Conservation (phyloP, 2,888 invertebrate genomes). For the Coleophora deauratella region DNA sequence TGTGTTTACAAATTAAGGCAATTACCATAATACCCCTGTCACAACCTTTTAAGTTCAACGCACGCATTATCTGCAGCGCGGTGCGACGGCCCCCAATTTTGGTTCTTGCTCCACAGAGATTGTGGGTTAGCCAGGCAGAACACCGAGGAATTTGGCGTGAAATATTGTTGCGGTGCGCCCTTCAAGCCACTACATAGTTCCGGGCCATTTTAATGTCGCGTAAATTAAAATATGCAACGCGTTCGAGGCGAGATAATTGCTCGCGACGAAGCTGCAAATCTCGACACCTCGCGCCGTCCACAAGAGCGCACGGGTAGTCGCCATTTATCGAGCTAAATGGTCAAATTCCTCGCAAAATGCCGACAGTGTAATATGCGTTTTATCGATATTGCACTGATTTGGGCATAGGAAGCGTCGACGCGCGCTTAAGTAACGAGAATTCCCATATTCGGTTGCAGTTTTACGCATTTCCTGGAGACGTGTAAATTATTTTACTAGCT, state of each 20-base stretch:
- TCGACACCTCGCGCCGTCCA: slow-evolving; percentile 18
- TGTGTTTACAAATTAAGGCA: slow-evolving; percentile 68
- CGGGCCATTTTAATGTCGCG: slow-evolving; percentile 62
- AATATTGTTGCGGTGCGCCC: slow-evolving; percentile 52
- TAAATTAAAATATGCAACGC: slow-evolving; percentile 48
- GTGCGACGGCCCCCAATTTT: slow-evolving; percentile 25
- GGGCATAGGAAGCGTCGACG: slow-evolving; percentile 21
- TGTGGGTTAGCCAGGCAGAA: slow-evolving; percentile 41
- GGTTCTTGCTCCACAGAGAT: slow-evolving; percentile 34
- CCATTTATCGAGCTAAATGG: slow-evolving; percentile 18
- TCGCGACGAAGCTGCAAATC: slow-evolving; percentile 36
- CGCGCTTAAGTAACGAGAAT: slow-evolving; percentile 12
- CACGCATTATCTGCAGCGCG: slow-evolving; percentile 41
- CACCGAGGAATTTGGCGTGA: slow-evolving; percentile 37
- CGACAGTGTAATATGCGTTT: slow-evolving; percentile 13
- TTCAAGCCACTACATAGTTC: slow-evolving; percentile 50
- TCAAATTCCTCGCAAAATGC: slow-evolving; percentile 15
- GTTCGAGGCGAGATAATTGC: slow-evolving; percentile 44
- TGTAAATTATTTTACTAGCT: slow-evolving; percentile 10
- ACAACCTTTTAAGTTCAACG: slow-evolving; percentile 69
- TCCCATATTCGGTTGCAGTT: slow-evolving; percentile 15
- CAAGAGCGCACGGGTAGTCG: slow-evolving; percentile 4
- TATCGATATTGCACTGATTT: slow-evolving; percentile 24
- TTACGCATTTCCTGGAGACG: slow-evolving; percentile 15
- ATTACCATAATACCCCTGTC: slow-evolving; percentile 66